Evolutionary conservation across 2,797 vertebrate species (phyloP), one percentile per base, ranked within the genome.

Genomic region (Meriones psammophilus): DNA sequence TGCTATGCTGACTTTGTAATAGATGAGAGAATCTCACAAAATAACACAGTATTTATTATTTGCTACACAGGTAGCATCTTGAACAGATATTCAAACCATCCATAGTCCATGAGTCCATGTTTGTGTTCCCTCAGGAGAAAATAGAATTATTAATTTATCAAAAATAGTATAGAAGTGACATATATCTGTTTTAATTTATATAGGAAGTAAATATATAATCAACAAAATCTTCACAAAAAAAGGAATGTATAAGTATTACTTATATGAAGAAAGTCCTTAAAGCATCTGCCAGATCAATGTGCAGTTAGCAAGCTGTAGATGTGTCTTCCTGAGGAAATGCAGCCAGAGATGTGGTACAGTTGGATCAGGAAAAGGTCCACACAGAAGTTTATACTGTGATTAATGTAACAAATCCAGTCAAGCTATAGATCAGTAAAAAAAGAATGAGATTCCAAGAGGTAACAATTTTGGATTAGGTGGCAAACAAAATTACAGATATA

Each of bases 141-240:
- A 46, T 17, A 58, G 8, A 90, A 58, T 84, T 68, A 36, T 54
- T 88, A 87, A 33, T 78, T 77, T 66, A 15, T 77, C 77, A 68
- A 89, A 92, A 94, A 68, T 79, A 66, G 69, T 50, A 42, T 69
- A 76, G 24, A 76, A 39, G n/a, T 78, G 26, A 42, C 50, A 50
- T 30, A 68, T 12, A 68, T 10, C 69, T 73, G 80, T 74, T 87
- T 97, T 89, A 92, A 85, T 39, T 58, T 58, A 66, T 66, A 46
- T 1, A n/a, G 12, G 66, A 97, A 83, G 28, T 88, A 58, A 10
- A 71, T 6, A 60, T 30, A 3, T 33, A 58, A 60, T 39, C 58
- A 91, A 60, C 3, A 80, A 76, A 85, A 71, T 73, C 20, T 77
- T 26, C 36, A 93, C 30, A 71, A 20, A 33, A 33, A 46, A 30